phyloP scores from a whole-genome alignment of 2,797 vertebrate species.

The Phrynocephalus guinanensis region DNA sequence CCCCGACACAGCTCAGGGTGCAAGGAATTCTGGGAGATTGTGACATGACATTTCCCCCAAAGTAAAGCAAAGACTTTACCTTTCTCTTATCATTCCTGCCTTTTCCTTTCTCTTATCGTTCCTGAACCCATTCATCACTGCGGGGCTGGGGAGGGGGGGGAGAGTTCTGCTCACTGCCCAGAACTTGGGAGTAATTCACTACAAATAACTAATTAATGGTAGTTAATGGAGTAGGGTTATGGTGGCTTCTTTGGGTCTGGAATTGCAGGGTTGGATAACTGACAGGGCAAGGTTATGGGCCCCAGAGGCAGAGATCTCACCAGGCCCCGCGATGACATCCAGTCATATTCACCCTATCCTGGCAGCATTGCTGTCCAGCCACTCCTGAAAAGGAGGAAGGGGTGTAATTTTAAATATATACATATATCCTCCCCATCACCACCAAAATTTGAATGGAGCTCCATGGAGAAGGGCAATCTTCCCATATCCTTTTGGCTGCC shows the following conservation, averaged over 20 bases:
- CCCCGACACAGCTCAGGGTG: not conserved
- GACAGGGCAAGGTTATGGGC: no score
- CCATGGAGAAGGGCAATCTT: no score
- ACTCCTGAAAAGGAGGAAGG: not conserved
- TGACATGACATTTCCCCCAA: not conserved
- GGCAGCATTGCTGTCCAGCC: no score
- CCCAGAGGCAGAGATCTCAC: not conserved
- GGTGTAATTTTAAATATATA: not conserved
- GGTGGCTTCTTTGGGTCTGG: not conserved
- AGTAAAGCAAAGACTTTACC: not conserved
- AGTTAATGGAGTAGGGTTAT: not conserved
- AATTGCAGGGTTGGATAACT: not conserved
- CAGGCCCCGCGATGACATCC: not conserved
- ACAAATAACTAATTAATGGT: not conserved
- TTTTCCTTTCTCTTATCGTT: not conserved
- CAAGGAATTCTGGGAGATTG: constrained; percentile 8
- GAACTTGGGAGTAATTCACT: not conserved
- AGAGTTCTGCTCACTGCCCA: no score
- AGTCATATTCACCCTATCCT: not conserved
- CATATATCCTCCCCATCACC: no score
- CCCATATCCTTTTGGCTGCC: no score
- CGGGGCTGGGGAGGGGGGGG: not conserved
- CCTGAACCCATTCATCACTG: not conserved
- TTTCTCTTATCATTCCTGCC: not conserved
- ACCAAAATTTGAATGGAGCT: not conserved